Conservation (phyloP, 2,888 invertebrate genomes). For the Cerceris rybyensis region DNA sequence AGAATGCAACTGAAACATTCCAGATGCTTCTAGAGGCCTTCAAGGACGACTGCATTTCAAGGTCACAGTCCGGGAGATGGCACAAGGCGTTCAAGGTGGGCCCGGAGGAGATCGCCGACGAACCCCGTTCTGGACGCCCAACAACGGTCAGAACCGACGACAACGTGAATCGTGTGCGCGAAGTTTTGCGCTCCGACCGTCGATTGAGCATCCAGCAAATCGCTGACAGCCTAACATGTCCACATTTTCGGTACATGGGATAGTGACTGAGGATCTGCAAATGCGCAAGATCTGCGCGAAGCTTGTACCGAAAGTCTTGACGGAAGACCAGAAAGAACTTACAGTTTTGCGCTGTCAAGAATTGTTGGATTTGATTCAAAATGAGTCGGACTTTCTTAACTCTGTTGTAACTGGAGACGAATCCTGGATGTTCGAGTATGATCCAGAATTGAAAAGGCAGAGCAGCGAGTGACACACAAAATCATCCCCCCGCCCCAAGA, state of each 20-base stretch:
- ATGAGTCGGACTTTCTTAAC: constrained; percentile 35
- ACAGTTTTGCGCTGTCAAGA: constrained; percentile 23
- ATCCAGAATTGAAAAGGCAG: constrained; percentile 48
- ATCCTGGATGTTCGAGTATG: constrained; percentile 49
- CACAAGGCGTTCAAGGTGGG: constrained; percentile 43
- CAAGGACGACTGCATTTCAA: background rate
- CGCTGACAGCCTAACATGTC: constrained; percentile 11
- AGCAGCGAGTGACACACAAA: constrained; percentile 43
- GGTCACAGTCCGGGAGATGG: constrained; percentile 18
- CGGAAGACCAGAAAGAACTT: constrained; percentile 51
- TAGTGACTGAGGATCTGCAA: constrained; percentile 51
- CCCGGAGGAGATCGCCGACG: constrained; percentile 35
- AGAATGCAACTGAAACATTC: constrained; percentile 29
- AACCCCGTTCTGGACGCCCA: constrained; percentile 27
- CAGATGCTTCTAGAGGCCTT: constrained; percentile 17
- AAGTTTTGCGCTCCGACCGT: constrained; percentile 32
- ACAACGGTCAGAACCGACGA: constrained; percentile 24
- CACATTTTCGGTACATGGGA: constrained; percentile 18
- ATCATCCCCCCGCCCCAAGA: constrained; percentile 32
- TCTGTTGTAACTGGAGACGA: constrained; percentile 48
- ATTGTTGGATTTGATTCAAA: constrained; percentile 31
- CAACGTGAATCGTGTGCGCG: constrained; percentile 24
- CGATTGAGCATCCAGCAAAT: constrained; percentile 29
- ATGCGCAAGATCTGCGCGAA: constrained; percentile 62
- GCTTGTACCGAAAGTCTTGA: constrained; percentile 58